Conservation (phyloP, 2,113 vertebrate species). For the Maccullochella peelii region DNA sequence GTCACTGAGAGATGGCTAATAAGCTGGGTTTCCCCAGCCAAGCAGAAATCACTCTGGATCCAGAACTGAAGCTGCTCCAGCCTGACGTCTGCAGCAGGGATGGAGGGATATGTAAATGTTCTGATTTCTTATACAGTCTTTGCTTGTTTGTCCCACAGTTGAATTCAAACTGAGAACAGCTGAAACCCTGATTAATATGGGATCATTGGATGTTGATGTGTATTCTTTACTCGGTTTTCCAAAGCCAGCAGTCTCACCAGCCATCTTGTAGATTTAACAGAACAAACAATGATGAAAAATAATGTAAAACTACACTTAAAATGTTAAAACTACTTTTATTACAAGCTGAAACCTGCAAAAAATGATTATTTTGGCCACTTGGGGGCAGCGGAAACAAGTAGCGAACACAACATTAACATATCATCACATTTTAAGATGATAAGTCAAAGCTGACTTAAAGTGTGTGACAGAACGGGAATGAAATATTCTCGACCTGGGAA, state of each 20-base stretch:
- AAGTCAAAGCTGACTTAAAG: too few relatives aligned
- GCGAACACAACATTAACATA: too few relatives aligned
- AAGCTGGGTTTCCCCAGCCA: slow-evolving; percentile 26
- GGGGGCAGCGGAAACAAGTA: too few relatives aligned
- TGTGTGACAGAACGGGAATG: too few relatives aligned
- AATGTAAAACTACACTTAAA: background rate
- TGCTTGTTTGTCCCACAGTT: background rate
- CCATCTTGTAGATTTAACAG: background rate
- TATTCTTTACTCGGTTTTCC: background rate
- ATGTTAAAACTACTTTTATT: background rate
- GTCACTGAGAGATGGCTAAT: slow-evolving; percentile 32
- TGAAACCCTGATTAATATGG: slow-evolving; percentile 1
- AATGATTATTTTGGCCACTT: too few relatives aligned
- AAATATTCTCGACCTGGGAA: too few relatives aligned
- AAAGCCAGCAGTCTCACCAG: background rate
- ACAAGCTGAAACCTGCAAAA: background rate
- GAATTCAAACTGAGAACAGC: background rate
- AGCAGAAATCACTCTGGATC: slow-evolving; percentile 18
- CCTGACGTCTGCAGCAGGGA: background rate
- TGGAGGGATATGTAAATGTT: slow-evolving; percentile 10
- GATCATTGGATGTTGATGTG: background rate
- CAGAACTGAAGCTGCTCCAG: background rate
- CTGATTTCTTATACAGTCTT: background rate
- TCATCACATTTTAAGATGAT: background rate
- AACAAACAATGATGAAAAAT: too few relatives aligned